Base-by-base conservation (phyloP, 2,888 invertebrate species). In the Athetis lepigone region DNA sequence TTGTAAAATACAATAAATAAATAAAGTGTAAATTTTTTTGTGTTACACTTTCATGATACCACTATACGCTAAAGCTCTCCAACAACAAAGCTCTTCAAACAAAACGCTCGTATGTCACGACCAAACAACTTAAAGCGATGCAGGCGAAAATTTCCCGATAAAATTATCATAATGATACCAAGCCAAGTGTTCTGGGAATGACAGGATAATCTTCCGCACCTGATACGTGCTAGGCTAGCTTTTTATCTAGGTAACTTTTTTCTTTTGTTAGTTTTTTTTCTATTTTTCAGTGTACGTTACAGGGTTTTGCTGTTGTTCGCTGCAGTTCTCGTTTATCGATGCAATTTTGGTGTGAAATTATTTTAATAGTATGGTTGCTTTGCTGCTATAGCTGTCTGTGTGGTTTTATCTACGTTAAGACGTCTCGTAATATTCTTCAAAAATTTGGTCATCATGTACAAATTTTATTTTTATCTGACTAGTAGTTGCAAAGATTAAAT, bases 91-190 rank as follows among this genome's bases (percentile, higher is more conserved):
- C 19, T 52, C 3, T 37, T 18, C 39, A 57, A 37, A n/a, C 42
- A 0, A 1, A 33, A 18, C 7, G 2, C 7, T 25, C 7, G 75
- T 90, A 77, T 89, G 87, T 89, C 79, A 16, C 78, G 7, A 56
- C 18, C n/a, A 29, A 39, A 33, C 50, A 62, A 80, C 76, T 77
- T 84, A 77, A n/a, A 86, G 82, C 86, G 77, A 78, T 86, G 86
- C 86, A 85, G 81, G 90, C 84, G 88, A 91, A 91, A 89, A 86
- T 88, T 89, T 86, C 80, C 81, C 91, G 85, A 92, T 92, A 92
- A 92, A 91, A 93, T 93, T 93, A 91, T 82, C 91, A 92, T 93
- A 92, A 92, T 90, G 90, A 87, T 82, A 75, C 75, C 84, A 70
- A 80, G 76, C 81, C 80, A 81, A 84, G 84, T 80, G 77, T 82